Conservation (phyloP, 2,113 vertebrate species). For the Jaculus jaculus region DNA sequence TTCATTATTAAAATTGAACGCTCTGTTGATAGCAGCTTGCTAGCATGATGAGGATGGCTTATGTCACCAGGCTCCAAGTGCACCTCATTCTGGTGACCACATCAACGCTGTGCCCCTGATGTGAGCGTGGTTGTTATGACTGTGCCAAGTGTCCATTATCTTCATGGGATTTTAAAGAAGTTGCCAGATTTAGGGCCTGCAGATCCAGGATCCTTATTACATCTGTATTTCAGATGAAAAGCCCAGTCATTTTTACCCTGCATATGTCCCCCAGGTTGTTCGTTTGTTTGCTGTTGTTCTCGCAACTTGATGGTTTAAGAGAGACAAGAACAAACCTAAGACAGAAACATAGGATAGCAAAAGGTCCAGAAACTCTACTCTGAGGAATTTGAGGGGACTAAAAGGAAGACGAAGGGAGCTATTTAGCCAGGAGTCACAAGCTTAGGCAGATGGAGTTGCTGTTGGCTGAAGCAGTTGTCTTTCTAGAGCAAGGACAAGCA, state of each 20-base stretch:
- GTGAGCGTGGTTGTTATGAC: rapidly evolving
- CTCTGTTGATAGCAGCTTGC: not conserved
- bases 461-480: not conserved
- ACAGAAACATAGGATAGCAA: not conserved
- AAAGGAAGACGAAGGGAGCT: not conserved
- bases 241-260: not conserved
- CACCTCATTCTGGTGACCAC: not conserved
- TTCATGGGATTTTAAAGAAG: not conserved
- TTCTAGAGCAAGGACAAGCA: not conserved
- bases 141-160: not conserved
- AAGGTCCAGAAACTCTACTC: not conserved
- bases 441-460: not conserved
- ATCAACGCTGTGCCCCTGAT: not conserved
- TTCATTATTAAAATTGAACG: not conserved
- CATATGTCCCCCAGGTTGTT: not conserved
- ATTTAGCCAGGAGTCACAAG: not conserved
- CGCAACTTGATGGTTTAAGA: not conserved
- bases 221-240: not conserved
- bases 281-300: not conserved
- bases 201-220: not conserved
- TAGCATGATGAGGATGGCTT: not conserved
- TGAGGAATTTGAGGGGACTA: not conserved
- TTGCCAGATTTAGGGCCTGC: not conserved
- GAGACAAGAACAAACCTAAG: not conserved
- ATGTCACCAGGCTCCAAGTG: not conserved